Base-by-base conservation (phyloP, 2,113 vertebrate genomes). In the Balaenoptera acutorostrata region DNA sequence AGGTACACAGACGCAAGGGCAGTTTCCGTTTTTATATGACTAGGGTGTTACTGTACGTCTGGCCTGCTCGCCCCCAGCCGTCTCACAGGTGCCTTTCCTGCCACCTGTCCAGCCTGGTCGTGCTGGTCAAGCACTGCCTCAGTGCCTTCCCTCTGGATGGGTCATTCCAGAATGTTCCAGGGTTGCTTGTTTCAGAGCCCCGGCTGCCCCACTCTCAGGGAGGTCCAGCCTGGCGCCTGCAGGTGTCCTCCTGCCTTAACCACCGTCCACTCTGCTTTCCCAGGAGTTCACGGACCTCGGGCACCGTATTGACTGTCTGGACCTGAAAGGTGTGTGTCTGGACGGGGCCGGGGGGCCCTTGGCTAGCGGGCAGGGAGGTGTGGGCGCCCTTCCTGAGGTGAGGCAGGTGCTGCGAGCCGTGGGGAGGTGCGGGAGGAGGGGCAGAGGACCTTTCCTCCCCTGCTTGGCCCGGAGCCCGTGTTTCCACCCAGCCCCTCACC, bases 261-360 rank as follows among this genome's bases (percentile, higher is more conserved):
- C 20, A 6, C 5, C 0, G 0, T 10, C 46, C 18, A 0, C 68
- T 80, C 59, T 90, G 82, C 41, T 86, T 94, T 98, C 98, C 31
- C 94, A 99, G 99, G 99, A 99, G 91, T 98, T 99, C 74, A 99
- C 99, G 27, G 99, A 99, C 94, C 98, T 99, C 52, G 98, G 99
- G n/a, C 99, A 98, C 94, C 98, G 99, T 97, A 99, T 99, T n/a
- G 99, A 99, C 90, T 99, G 99, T 97, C 98, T 99, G 88, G 99
- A 99, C 98, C 98, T 99, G 5, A 99, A 99, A 99, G 99, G 99
- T 99, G 94, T 90, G 98, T 29, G 55, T 66, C 12, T 68, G 44
- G 71, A 20, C 9, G 31, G 46, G 52, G 8, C 29, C 0, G 0
- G n/a, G 55, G 29, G 15, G 15, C 41, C 20, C 18, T 23, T 39